These are phyloP conservation scores for Colletes gigas DNA, from an alignment of 1,140 invertebrate genomes.

Conservation along the genomic window DNA sequence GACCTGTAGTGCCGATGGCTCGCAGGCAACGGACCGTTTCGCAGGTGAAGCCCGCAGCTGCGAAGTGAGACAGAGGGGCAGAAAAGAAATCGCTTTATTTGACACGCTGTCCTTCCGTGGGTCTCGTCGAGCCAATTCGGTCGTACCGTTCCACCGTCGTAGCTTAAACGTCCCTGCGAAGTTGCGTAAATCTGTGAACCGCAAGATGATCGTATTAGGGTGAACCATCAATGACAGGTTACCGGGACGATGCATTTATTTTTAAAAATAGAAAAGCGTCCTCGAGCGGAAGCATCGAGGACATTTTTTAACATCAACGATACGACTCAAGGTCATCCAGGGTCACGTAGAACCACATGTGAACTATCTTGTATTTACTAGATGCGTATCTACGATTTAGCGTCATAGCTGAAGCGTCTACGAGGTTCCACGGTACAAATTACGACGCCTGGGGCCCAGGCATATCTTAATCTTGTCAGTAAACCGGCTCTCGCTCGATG, in stretches of 20 bases:
- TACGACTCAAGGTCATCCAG: too few species aligned
- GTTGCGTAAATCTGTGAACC: too few species aligned
- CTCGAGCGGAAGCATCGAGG: too few species aligned
- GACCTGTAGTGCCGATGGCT: slow-evolving; percentile 48
- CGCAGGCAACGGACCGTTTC: slow-evolving; percentile 62
- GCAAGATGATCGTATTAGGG: too few species aligned
- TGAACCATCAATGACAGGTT: too few species aligned
- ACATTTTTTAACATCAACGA: too few species aligned
- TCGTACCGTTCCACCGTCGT: neutral
- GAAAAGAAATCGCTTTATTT: slow-evolving; percentile 64
- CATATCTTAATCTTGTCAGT: slow-evolving; percentile 61
- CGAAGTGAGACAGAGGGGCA: slow-evolving; percentile 33
- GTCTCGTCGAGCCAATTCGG: neutral
- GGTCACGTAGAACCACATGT: too few species aligned
- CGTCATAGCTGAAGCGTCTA: slow-evolving; percentile 10
- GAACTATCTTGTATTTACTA: neutral
- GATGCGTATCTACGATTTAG: neutral
- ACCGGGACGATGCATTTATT: too few species aligned
- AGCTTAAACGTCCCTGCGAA: neutral
- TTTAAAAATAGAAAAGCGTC: too few species aligned
- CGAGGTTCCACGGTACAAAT: slow-evolving; percentile 44
- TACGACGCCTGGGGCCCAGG: slow-evolving; percentile 34
- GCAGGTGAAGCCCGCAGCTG: slow-evolving; percentile 67
- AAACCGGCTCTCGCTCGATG: slow-evolving; percentile 45
- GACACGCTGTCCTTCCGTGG: slow-evolving; percentile 44